A percentile compares a stretch with the other conserved stretches of the same genome.
Conservation (phyloP, 2,113 vertebrate genomes). For the Pterophyllum scalare region DNA sequence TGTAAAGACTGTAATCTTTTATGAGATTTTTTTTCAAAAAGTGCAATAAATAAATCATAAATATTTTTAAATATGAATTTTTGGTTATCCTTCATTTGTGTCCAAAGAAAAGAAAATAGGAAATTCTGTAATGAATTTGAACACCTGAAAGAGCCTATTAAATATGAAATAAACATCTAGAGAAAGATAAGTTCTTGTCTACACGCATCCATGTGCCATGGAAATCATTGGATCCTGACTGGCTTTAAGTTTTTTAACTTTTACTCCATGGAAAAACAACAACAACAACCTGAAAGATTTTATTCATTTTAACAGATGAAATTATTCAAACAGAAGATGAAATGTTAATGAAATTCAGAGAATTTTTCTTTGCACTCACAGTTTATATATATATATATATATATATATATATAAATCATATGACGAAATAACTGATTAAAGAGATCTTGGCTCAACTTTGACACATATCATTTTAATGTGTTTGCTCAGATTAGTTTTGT, state of each 20-base stretch:
- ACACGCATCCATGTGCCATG: not conserved
- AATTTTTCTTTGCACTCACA: too few relatives aligned
- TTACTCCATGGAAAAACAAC: not conserved
- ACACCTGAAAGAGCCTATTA: not conserved
- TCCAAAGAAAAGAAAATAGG: not conserved
- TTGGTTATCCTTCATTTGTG: not conserved
- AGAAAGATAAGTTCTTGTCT: not conserved
- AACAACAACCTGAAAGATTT: not conserved
- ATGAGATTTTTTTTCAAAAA: not conserved
- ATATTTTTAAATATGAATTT: not conserved
- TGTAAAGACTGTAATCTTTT: conserved; percentile 13
- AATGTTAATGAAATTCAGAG: not conserved
- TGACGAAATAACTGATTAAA: not conserved
- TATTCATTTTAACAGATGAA: not conserved
- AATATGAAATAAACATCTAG: too few relatives aligned
- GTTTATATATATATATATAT: too few relatives aligned
- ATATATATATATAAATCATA: too few relatives aligned
- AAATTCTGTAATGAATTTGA: not conserved
- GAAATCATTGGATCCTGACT: not conserved
- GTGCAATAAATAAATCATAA: conserved; percentile 24
- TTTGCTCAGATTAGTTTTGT: not conserved
- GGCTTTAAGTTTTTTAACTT: not conserved
- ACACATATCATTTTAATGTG: not conserved
- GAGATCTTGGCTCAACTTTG: not conserved
- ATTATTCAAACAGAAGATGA: not conserved